Base-by-base conservation (phyloP, 1,140 invertebrate genomes). In the Sinella curviseta region DNA sequence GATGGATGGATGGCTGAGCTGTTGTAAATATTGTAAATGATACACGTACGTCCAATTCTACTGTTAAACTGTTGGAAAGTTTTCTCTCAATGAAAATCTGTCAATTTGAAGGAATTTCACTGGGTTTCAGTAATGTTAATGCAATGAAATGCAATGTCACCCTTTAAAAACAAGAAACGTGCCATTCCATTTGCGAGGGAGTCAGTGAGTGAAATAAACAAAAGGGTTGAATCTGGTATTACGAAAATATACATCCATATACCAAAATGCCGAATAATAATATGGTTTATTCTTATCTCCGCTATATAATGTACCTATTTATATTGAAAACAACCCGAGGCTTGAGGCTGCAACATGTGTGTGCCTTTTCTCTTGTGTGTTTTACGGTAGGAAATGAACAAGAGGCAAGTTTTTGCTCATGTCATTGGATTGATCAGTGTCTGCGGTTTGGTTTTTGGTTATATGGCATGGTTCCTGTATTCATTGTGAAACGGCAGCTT, bases 91-190 rank as follows among this genome's bases (percentile, higher is more conserved):
- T 60, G 55, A 60, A 60, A 17, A 14, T 60, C 55, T 60, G 55
- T 60, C 55, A 60, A 60, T 60, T 60, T 60, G 55, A 60, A 17
- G 55, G 55, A 60, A 60, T 60, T 60, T 60, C 39, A 26, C 55
- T 24, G n/a, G 55, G 24, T 60, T 60, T 24, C n/a, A 3, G 24
- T 24, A 14, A 12, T 17, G 55, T 60, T 60, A 24, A 60, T 60
- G 55, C 55, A 60, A 60, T 60, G 55, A 60, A 60, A 60, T 60
- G 55, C 55, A 60, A 60, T 60, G 55, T 60, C 55, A 60, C 55
- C 55, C 55, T 60, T 60, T 60, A 3, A 14, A 60, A 26, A 4
- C 4, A 48, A 4, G 39, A 48, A 17, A 48, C 17, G 39, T 48
- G 39, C 39, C 39, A 48, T 48, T 48, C 39, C 39, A n/a, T 48